Percentiles rank a stretch among this genome's conserved stretches.
Conservation (phyloP, 2,888 invertebrate species). For the Zhengitettix transpicula region DNA sequence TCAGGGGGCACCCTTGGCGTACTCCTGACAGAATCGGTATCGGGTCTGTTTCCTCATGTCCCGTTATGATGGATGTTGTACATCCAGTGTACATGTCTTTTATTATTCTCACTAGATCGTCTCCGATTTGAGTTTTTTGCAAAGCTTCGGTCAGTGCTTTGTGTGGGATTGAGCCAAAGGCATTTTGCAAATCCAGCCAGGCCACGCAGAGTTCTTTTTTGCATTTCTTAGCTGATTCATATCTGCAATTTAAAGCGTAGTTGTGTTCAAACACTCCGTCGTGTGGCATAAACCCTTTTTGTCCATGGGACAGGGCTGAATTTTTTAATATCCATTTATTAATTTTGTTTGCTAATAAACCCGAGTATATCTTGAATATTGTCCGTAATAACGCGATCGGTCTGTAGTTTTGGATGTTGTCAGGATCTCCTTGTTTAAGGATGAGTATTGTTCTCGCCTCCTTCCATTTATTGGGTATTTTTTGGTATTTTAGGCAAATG, state of each 20-base stretch:
- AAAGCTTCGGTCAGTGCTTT: background rate
- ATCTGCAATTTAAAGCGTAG: background rate
- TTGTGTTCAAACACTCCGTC: background rate
- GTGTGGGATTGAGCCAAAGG: background rate
- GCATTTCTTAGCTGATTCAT: background rate
- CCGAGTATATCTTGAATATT: background rate
- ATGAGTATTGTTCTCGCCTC: background rate
- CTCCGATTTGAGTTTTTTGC: background rate
- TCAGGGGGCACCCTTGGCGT: background rate
- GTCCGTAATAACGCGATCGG: background rate
- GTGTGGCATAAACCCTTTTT: background rate
- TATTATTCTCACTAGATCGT: rapidly evolving
- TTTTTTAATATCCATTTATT: background rate
- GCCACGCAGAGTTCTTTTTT: background rate
- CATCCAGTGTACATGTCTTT: background rate
- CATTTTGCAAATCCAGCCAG: background rate
- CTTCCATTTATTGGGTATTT: background rate
- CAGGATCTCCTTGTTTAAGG: background rate
- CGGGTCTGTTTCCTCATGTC: background rate
- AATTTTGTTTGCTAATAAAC: background rate
- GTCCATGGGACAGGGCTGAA: background rate
- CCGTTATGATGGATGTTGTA: background rate
- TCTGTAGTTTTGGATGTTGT: no score
- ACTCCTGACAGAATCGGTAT: background rate
- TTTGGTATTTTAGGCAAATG: background rate